phyloP scores from a whole-genome alignment of 2,888 invertebrate genomes.

The Lithophane semibrunnea region DNA sequence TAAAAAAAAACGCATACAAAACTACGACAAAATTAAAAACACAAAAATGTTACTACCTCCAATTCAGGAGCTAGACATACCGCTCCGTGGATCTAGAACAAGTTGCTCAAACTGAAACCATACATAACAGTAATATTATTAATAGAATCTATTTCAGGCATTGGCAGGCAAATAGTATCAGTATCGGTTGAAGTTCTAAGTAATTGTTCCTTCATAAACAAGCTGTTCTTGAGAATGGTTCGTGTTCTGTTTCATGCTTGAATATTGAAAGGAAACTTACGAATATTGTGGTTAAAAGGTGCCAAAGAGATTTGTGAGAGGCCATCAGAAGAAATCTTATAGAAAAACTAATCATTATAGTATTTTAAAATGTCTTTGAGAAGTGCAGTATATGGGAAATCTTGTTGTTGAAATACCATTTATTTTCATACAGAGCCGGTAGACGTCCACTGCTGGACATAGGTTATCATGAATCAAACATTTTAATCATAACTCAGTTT shows the following conservation, averaged over 20 bases:
- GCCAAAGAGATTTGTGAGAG: not conserved
- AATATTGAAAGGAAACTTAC: not conserved
- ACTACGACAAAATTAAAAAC: not conserved
- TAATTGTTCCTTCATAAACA: conserved; percentile 12
- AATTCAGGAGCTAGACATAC: not conserved
- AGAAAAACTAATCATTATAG: too few relatives aligned
- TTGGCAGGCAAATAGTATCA: conserved; percentile 8
- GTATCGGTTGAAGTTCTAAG: not conserved
- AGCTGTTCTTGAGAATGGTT: not conserved
- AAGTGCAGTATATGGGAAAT: too few relatives aligned
- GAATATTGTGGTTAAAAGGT: too few relatives aligned
- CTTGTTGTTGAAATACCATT: not conserved
- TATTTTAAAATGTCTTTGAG: too few relatives aligned
- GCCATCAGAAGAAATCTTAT: too few relatives aligned
- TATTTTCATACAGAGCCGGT: not conserved
- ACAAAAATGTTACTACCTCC: not conserved
- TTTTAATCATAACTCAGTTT: too few relatives aligned
- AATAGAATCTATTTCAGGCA: conserved; percentile 5
- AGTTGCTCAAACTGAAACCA: conserved; percentile 10
- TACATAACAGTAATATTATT: not conserved
- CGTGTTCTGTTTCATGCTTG: not conserved
- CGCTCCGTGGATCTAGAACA: conserved; percentile 8
- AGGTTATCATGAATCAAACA: not conserved
- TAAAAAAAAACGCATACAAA: too few relatives aligned
- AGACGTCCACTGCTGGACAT: not conserved